Evolutionary conservation across 2,113 vertebrate species (phyloP).

Genomic region (Eurypyga helias): DNA sequence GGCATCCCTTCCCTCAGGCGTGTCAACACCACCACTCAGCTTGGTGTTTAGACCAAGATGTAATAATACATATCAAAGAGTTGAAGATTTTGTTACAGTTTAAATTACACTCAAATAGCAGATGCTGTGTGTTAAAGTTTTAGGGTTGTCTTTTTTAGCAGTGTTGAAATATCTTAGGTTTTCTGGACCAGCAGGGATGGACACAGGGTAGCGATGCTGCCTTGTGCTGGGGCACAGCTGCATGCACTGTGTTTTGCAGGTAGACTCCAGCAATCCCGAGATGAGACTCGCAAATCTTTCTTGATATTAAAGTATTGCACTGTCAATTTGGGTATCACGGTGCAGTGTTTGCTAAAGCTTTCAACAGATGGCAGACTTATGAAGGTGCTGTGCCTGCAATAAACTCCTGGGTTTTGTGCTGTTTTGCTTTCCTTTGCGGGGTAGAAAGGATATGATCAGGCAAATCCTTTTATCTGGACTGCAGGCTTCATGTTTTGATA

Average conservation of each 20-base stretch:
- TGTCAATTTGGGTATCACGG: neutral
- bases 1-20: too few relatives aligned
- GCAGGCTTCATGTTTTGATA: neutral
- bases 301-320: neutral
- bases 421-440: accelerated
- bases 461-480: neutral
- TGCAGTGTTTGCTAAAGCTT: neutral
- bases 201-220: neutral
- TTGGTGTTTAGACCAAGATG: neutral
- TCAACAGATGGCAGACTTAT: neutral
- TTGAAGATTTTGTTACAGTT: neutral
- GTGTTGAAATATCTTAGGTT: neutral
- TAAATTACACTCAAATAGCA: neutral
- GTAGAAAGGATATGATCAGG: neutral
- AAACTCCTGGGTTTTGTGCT: neutral
- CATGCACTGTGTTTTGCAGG: accelerated
- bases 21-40: too few relatives aligned
- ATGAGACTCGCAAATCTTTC: neutral
- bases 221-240: neutral
- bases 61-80: neutral
- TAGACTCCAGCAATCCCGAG: neutral
- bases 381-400: neutral
- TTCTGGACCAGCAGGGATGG: neutral
- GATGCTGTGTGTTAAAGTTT: neutral
- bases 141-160: neutral